Percentiles rank a stretch among this genome's conserved stretches.
phyloP scores from a whole-genome alignment of 2,113 vertebrate species.

The Oncorhynchus keta region DNA sequence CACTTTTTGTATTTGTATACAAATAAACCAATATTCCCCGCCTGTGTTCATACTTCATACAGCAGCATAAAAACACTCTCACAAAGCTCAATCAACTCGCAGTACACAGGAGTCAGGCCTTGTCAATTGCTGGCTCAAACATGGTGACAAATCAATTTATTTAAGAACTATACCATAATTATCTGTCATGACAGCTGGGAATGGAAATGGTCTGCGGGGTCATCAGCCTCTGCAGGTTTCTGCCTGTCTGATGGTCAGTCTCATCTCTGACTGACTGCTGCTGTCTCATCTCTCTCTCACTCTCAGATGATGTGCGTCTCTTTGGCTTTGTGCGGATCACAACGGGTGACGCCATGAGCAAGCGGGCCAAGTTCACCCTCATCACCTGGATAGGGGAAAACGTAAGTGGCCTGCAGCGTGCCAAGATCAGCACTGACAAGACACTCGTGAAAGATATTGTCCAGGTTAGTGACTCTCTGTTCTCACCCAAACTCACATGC shows the following conservation, averaged over 20 bases:
- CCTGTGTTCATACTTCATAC: background rate
- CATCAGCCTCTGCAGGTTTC: background rate
- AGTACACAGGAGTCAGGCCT: background rate
- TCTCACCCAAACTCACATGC: background rate
- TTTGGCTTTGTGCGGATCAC: conserved; percentile 90
- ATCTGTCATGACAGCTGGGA: background rate
- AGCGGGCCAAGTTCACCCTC: conserved; percentile 92
- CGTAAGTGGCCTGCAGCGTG: conserved; percentile 88
- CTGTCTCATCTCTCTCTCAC: background rate
- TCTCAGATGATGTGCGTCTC: conserved; percentile 83
- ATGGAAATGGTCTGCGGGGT: background rate
- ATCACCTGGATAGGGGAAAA: conserved; percentile 97
- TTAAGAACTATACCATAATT: background rate
- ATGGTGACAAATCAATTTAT: background rate
- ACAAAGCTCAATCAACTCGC: background rate
- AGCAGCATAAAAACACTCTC: background rate
- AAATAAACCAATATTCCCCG: background rate
- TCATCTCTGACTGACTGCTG: too few relatives aligned
- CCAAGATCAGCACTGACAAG: conserved; percentile 96
- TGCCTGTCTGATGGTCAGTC: background rate
- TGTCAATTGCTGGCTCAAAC: background rate
- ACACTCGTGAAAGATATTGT: conserved; percentile 93
- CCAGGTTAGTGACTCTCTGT: conserved; percentile 75
- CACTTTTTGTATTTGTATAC: conserved; percentile 8
- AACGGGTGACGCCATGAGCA: conserved; percentile 96